phyloP scores from a whole-genome alignment of 2,113 vertebrate genomes.

The Shinisaurus crocodilurus region DNA sequence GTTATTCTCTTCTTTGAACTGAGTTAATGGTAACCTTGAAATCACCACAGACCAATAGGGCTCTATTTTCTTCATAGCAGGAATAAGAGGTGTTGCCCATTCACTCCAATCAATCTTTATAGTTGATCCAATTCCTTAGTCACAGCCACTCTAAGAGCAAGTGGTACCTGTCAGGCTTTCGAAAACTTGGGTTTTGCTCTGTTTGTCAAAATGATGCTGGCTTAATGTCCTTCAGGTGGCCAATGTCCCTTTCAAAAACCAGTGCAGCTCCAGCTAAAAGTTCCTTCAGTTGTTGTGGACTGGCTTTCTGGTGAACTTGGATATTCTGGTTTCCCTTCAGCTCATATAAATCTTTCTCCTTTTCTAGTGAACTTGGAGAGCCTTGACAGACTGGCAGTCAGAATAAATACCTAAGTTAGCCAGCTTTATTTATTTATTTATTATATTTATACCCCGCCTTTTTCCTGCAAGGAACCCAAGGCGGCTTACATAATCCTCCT shows the following conservation, averaged over 20 bases:
- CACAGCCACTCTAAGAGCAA: not conserved
- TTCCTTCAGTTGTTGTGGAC: not conserved
- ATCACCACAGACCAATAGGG: not conserved
- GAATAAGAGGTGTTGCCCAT: not conserved
- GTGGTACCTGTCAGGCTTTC: not conserved
- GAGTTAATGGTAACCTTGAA: not conserved
- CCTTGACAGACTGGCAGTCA: not conserved
- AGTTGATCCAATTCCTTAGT: not conserved
- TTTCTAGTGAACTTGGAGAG: not conserved
- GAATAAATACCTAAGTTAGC: not conserved
- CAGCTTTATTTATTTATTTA: too few relatives aligned
- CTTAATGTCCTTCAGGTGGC: not conserved
- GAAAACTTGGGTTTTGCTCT: not conserved
- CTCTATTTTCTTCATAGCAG: not conserved
- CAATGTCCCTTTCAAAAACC: not conserved
- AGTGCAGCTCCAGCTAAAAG: not conserved
- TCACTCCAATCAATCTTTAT: not conserved
- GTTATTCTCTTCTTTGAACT: not conserved
- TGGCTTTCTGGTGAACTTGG: not conserved
- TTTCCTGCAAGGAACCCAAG: too few relatives aligned
- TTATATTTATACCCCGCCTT: too few relatives aligned
- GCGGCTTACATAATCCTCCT: too few relatives aligned
- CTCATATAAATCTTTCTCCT: too few relatives aligned
- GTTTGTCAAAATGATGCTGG: not conserved
- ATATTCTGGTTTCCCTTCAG: too few relatives aligned